Evolutionary conservation across 2,888 invertebrate species (phyloP).

Genomic region (Diarsia rubi): DNA sequence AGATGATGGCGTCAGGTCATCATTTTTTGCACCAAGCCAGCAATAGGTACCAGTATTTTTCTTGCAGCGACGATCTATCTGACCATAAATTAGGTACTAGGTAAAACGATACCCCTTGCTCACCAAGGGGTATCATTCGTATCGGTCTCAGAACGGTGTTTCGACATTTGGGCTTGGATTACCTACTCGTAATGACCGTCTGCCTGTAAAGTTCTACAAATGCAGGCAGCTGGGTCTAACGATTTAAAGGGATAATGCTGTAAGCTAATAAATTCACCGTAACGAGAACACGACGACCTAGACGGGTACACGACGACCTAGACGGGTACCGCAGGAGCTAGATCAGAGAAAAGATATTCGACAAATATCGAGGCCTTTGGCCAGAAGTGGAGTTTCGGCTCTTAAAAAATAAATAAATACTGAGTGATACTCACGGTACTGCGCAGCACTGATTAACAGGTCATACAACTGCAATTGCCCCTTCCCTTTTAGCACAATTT

Average conservation of each 20-base stretch:
- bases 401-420: neutral
- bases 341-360: neutral
- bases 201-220: neutral
- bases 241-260: neutral
- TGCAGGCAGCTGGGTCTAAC: neutral
- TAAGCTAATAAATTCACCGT: neutral
- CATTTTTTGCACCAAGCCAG: neutral
- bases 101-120: neutral
- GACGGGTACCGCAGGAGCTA: neutral
- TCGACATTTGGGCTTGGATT: neutral
- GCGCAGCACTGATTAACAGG: constrained; percentile 81
- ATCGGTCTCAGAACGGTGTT: neutral
- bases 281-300: neutral
- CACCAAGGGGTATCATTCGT: no score
- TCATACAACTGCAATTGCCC: constrained; percentile 83
- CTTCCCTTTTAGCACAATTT: constrained; percentile 81
- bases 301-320: neutral
- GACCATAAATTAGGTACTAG: neutral
- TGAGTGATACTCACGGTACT: constrained; percentile 81
- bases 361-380: neutral
- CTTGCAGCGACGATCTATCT: neutral
- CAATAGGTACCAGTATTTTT: neutral
- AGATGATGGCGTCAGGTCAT: neutral
- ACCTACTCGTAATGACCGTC: neutral
- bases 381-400: no score